Conservation (phyloP, 2,113 vertebrate genomes). For the Channa argus region DNA sequence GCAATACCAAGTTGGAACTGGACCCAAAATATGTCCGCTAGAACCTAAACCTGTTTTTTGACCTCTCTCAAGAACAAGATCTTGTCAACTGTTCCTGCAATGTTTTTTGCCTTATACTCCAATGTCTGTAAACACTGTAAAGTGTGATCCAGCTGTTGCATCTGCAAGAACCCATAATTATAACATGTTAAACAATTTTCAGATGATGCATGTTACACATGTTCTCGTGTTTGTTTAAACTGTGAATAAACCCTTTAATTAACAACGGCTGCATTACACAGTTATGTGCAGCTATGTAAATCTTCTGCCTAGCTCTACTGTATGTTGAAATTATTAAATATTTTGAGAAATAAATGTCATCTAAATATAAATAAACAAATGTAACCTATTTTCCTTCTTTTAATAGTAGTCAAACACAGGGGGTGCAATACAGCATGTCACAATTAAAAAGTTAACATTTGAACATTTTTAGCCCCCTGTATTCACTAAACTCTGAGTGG, state of each 20-base stretch:
- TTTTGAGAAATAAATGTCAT: too few species aligned
- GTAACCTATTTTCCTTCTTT: too few species aligned
- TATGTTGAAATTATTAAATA: too few species aligned
- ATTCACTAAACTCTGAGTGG: too few species aligned
- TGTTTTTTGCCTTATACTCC: background rate
- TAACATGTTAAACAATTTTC: background rate
- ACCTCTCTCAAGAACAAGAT: background rate
- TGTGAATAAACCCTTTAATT: background rate
- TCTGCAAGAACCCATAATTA: background rate
- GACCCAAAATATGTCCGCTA: too few species aligned
- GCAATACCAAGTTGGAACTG: too few species aligned
- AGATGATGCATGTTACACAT: background rate
- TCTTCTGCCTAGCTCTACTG: too few species aligned
- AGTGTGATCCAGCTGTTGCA: background rate
- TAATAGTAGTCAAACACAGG: too few species aligned
- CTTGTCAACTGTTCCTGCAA: background rate
- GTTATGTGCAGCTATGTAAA: background rate
- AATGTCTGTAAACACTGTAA: background rate
- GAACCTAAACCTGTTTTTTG: background rate
- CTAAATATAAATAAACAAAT: too few species aligned
- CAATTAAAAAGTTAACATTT: too few species aligned
- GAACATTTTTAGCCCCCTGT: too few species aligned
- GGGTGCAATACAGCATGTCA: too few species aligned
- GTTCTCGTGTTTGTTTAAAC: conserved; percentile 3
- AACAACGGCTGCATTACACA: background rate